Percentiles rank a stretch among this genome's conserved stretches.
These are phyloP conservation scores for Phocides pigmalion DNA, from an alignment of 1,140 invertebrate species.

Conservation along the genomic window DNA sequence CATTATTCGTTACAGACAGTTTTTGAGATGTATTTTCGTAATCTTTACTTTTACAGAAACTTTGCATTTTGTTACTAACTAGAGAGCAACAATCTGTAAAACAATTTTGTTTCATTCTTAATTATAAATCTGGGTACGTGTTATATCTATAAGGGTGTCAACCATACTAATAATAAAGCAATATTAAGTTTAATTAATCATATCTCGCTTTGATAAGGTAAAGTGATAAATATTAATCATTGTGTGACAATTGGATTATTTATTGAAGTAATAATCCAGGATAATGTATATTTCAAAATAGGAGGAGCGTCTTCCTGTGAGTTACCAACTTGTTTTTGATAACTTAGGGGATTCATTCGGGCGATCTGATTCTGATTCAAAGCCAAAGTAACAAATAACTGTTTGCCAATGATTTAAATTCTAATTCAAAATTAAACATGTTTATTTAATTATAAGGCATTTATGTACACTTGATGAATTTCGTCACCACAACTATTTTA, in stretches of 20 bases:
- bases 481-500: too few species aligned
- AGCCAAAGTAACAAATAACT: too few species aligned
- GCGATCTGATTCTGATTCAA: too few species aligned
- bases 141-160: not conserved
- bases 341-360: too few species aligned
- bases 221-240: not conserved
- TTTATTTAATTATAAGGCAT: too few species aligned
- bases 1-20: conserved; percentile 19
- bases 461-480: too few species aligned
- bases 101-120: conserved; percentile 15
- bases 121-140: not conserved
- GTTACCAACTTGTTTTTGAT: too few species aligned
- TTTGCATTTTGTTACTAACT: conserved; percentile 11
- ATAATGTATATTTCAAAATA: too few species aligned
- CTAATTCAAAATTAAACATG: too few species aligned
- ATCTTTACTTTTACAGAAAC: conserved; percentile 17
- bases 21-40: conserved; percentile 20
- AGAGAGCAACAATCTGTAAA: conserved; percentile 9
- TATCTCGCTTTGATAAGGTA: conserved; percentile 5
- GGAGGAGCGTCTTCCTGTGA: too few species aligned
- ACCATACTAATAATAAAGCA: conserved; percentile 3
- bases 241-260: not conserved
- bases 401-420: too few species aligned
- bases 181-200: conserved; percentile 5
- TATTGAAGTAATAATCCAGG: too few species aligned